These are phyloP conservation scores for Tenthredo scrophulariae DNA, from an alignment of 2,888 invertebrate species.

Conservation along the genomic window DNA sequence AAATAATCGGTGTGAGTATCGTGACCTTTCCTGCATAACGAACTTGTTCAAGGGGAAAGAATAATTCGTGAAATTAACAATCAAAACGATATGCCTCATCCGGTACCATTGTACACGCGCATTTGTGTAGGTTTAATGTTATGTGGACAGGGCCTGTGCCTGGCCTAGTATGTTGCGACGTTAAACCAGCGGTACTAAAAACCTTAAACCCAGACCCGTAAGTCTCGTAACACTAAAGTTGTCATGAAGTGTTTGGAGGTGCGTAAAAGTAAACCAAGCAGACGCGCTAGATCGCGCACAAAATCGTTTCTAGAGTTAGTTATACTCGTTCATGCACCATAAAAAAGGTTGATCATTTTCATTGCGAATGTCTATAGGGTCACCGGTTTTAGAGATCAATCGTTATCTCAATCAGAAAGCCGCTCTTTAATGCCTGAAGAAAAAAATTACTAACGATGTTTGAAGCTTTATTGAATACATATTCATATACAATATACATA, in stretches of 20 bases:
- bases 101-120: background rate
- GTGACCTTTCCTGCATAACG: background rate
- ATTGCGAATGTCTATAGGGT: background rate
- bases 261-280: background rate
- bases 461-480: background rate
- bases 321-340: background rate
- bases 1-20: background rate
- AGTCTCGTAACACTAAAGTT: constrained; percentile 10
- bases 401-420: background rate
- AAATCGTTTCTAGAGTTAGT: background rate
- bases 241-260: constrained; percentile 35
- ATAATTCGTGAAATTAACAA: background rate
- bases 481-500: too few species aligned
- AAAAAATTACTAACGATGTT: background rate
- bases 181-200: constrained; percentile 34
- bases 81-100: constrained; percentile 3
- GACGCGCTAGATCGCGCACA: background rate
- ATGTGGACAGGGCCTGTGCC: background rate
- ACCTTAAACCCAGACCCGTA: background rate
- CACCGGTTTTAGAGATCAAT: background rate
- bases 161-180: background rate
- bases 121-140: background rate
- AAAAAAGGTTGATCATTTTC: background rate
- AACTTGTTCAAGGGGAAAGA: background rate
- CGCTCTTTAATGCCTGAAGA: background rate